A percentile compares a stretch with the other conserved stretches of the same genome.
Conservation (phyloP, 2,113 vertebrate genomes). For the Rhea americana region DNA sequence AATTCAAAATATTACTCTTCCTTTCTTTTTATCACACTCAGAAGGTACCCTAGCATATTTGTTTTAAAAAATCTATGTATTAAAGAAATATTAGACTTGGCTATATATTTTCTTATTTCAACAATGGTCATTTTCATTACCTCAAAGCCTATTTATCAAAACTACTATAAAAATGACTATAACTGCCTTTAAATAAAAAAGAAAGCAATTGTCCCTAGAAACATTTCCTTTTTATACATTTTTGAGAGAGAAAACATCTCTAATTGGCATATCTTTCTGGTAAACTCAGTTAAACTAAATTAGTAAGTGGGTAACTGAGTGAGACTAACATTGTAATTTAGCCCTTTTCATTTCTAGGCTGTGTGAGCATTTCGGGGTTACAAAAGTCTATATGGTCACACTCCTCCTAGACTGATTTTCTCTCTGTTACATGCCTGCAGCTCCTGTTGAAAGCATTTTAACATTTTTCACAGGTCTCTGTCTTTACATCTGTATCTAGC, state of each 20-base stretch:
- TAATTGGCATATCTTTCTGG: slow-evolving; percentile 12
- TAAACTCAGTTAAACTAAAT: not conserved
- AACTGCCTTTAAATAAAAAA: not conserved
- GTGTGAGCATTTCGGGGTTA: not conserved
- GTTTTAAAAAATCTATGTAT: not conserved
- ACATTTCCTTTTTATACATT: not conserved
- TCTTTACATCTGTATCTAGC: fast-evolving
- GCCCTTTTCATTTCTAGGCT: slow-evolving; percentile 47
- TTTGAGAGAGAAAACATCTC: not conserved
- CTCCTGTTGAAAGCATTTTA: not conserved
- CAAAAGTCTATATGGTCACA: slow-evolving; percentile 40
- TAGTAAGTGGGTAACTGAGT: slow-evolving; percentile 33
- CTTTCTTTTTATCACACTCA: not conserved
- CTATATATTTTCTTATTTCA: not conserved
- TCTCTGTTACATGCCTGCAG: not conserved
- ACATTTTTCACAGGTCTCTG: not conserved
- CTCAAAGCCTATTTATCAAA: not conserved
- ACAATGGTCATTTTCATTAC: not conserved
- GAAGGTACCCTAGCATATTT: not conserved
- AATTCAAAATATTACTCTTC: not conserved
- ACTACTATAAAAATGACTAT: not conserved
- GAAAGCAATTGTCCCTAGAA: not conserved
- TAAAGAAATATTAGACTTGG: not conserved
- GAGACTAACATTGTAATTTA: slow-evolving; percentile 62
- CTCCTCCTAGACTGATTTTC: not conserved